Evolutionary conservation across 2,888 invertebrate species (phyloP), one percentile per base, ranked within the genome.

Genomic region (Apamea epomidion): DNA sequence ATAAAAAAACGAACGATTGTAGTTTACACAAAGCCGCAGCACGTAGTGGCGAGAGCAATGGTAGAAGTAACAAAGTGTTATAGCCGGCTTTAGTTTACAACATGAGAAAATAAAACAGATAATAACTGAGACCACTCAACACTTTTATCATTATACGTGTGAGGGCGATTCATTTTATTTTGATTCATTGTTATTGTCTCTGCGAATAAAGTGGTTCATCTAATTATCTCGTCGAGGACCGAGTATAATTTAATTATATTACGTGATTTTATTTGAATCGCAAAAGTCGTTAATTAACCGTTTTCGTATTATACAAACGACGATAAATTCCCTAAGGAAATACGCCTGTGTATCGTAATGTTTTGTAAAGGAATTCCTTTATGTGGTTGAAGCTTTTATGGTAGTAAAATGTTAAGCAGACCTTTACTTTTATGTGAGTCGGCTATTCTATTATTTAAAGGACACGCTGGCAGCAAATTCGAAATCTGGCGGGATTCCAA

Each of bases 401-500:
- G 89, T 87, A 90, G 87, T 91, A 88, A 92, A 94, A 92, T 92
- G 91, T 92, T 90, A 92, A 93, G 91, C 87, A 88, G 90, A 90
- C 91, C 92, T 92, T 91, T 91, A 92, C 89, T 91, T 93, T 93
- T 92, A 91, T 91, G 92, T 91, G 91, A 93, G 91, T 92, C 91
- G 89, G 93, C 94, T 94, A 92, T 95, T 95, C 93, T 95, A 95
- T 95, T 95, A 95, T 95, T 96, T 95, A 95, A 94, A 93, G 94
- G 95, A 95, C 94, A 94, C 91, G 93, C 92, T 91, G 93, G 93
- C 93, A 94, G 95, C 95, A 93, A 95, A 95, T 95, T 95, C 93
- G 91, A 93, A 95, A 95, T 95, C 95, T 96, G 96, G 96, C 96
- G 90, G 90, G 85, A 89, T 87, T 95, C 96, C 96, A 96, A 96